These are phyloP conservation scores for Amblyraja radiata DNA, from an alignment of 2,797 vertebrate genomes.

Conservation along the genomic window DNA sequence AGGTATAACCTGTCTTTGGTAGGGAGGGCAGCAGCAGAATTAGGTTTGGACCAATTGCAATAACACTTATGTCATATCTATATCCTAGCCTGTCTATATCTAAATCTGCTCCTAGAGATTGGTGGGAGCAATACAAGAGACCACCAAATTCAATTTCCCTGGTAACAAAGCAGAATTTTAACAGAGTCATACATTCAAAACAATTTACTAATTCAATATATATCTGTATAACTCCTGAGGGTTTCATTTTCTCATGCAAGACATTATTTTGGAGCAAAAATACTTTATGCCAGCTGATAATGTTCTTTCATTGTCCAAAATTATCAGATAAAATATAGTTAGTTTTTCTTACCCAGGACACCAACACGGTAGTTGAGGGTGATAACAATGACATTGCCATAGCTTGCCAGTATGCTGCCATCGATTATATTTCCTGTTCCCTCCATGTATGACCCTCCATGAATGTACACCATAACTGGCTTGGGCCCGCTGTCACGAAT, in stretches of 20 bases:
- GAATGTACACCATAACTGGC: slow-evolving; percentile 98
- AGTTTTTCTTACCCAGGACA: slow-evolving; percentile 75
- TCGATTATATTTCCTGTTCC: slow-evolving; percentile 99
- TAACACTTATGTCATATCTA: background rate
- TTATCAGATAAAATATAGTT: background rate
- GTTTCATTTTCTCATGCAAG: background rate
- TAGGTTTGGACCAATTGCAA: background rate
- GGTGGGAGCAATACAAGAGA: background rate
- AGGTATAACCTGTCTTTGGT: no score
- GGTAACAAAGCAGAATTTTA: background rate
- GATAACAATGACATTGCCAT: slow-evolving; percentile 97
- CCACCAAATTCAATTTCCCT: background rate
- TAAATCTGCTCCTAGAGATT: background rate
- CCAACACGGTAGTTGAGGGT: slow-evolving; percentile 98
- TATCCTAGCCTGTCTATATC: background rate
- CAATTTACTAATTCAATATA: background rate
- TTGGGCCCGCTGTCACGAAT: slow-evolving; percentile 97
- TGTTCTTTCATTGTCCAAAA: background rate
- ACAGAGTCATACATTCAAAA: background rate
- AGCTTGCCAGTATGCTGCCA: slow-evolving; percentile 93
- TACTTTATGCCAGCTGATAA: background rate
- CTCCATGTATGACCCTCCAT: slow-evolving; percentile 98
- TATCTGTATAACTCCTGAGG: background rate
- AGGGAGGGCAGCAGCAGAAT: background rate
- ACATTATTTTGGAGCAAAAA: background rate